Evolutionary conservation across 2,113 vertebrate genomes (phyloP), one percentile per base, ranked within the genome.

Genomic region (Siniperca chuatsi): DNA sequence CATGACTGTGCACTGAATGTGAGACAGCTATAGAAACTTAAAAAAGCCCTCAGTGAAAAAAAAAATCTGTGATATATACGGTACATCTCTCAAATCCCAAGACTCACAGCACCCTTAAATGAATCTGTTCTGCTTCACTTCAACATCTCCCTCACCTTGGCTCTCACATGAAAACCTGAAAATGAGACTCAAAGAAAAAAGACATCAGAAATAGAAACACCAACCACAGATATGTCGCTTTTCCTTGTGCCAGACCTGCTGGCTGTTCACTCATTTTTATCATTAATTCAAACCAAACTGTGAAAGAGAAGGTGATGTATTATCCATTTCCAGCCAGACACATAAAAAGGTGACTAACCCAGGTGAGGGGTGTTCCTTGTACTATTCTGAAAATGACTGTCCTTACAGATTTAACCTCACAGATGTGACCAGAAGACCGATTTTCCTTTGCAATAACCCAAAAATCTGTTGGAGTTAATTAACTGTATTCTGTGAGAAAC

Each of bases 131-230:
- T 65, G 60, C 60, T 72, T 88, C 29, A 50, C 52, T 70, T 81
- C 29, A 69, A 80, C 64, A 23, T 74, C 65, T 74, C 64, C 25
- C 64, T 87, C 75, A 48, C 81, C 23, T 69, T n/a, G 18, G 64
- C 75, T 74, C 72, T 52, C 62, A 71, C 67, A 55, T 9, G 18
- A 64, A 48, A 67, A 66, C 61, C 57, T 54, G 46, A 78, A 81
- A 75, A 67, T 1, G 6, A 68, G 52, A 65, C 54, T 62, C 21
- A 33, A 25, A 81, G 50, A 66, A 68, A 83, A 69, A 4, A 79
- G 70, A 75, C 75, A 83, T 75, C 79, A 83, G 52, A 71, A 58
- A 81, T 55, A 66, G 54, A 78, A 89, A 84, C 44, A 46, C 42
- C 12, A 55, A 80, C 21, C 20, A 60, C 21, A 73, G 20, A 74